Conservation (phyloP, 2,797 vertebrate genomes). For the Sciurus vulgaris region DNA sequence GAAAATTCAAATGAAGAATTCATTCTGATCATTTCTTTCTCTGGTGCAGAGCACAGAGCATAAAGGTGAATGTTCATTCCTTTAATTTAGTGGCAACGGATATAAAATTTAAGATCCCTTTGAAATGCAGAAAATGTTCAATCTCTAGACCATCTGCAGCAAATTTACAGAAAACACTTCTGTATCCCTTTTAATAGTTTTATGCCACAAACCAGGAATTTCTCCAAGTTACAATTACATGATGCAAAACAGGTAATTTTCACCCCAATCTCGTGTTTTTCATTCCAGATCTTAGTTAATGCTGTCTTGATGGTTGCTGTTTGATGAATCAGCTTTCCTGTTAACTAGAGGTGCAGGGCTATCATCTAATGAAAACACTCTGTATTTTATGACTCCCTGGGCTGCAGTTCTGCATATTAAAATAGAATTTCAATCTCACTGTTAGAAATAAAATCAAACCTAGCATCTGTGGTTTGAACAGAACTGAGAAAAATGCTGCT, state of each 20-base stretch:
- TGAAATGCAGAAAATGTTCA: constrained; percentile 75
- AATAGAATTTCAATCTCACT: constrained; percentile 89
- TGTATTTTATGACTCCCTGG: constrained; percentile 89
- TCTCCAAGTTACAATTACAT: constrained; percentile 72
- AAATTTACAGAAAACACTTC: constrained; percentile 75
- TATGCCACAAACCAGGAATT: constrained; percentile 69
- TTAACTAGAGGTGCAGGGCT: constrained; percentile 87
- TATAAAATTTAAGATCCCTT: constrained; percentile 77
- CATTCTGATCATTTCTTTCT: constrained; percentile 53
- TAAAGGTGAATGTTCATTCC: constrained; percentile 61
- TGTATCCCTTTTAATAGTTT: constrained; percentile 73
- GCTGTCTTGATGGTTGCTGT: constrained; percentile 80
- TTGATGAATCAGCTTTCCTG: constrained; percentile 89
- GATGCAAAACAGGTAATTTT: constrained; percentile 78
- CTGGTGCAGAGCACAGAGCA: not conserved
- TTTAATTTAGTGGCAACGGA: constrained; percentile 75
- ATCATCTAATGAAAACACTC: constrained; percentile 90
- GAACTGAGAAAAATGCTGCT: constrained; percentile 86
- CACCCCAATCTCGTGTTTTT: constrained; percentile 75
- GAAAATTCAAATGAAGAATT: constrained; percentile 59
- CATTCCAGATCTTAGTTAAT: constrained; percentile 78
- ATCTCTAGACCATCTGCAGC: constrained; percentile 76
- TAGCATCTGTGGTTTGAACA: constrained; percentile 89
- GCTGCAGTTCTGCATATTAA: constrained; percentile 89
- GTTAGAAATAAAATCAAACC: constrained; percentile 89